Evolutionary conservation across 1,140 invertebrate species (phyloP), one percentile per base, ranked within the genome.

Genomic region (Acromyrmex heyeri): DNA sequence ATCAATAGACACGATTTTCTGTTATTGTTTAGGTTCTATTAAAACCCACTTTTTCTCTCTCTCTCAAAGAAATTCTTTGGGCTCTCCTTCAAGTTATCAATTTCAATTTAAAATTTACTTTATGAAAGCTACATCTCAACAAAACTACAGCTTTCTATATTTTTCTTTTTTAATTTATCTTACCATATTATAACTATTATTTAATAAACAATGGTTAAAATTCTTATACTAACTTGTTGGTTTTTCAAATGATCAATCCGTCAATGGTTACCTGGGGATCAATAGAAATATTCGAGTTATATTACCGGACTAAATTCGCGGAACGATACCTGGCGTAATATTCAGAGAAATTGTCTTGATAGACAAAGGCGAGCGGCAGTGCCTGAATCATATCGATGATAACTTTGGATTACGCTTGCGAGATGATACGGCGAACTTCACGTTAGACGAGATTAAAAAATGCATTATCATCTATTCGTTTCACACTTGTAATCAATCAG

Each of bases 261-360:
- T 44, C 38, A 10, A 50, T 16, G 48, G 59, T 50, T 88, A 89
- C 65, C 72, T 85, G n/a, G 48, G 14, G 27, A 21, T 21, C 55
- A n/a, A 48, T 88, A 88, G 82, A 50, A 44, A 24, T 27, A n/a
- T 48, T 30, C 21, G 24, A 81, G 78, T 53, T 62, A 44, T n/a
- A 24, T 76, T n/a, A 30, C 12, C 70, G 21, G n/a, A 27, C 44
- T 30, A 21, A 82, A 73, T 62, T 85, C 50, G 16, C 48, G 27
- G 27, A 78, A 87, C 24, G 57, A 30, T 70, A 50, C 59, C n/a
- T 67, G n/a, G 18, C 14, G 10, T 50, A 14, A 61, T 27, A 30
- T 30, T 55, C 30, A 70, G n/a, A 27, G n/a, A 70, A 70, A 38
- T 44, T 14, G 18, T 50, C 21, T 16, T 48, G 3, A 4, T 3